Conservation (phyloP, 2,113 vertebrate species). For the Notarius quadriscutis region DNA sequence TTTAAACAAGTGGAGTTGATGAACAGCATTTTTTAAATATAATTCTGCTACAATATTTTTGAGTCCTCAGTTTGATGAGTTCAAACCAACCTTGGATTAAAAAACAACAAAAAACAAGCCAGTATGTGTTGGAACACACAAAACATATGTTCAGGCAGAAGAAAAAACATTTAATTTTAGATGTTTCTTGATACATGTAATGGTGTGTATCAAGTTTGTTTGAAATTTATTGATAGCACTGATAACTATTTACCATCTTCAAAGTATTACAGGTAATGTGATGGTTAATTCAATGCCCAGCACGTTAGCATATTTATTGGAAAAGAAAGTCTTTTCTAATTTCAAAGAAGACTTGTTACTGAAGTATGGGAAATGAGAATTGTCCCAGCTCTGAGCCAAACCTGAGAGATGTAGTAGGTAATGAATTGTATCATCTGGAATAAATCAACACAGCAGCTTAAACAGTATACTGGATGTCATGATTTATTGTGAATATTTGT, state of each 20-base stretch:
- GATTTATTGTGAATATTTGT: neutral
- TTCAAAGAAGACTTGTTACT: neutral
- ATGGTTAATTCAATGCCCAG: neutral
- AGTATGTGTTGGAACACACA: neutral
- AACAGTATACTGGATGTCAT: neutral
- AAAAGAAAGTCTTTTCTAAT: neutral
- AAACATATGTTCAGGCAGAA: neutral
- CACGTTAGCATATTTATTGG: neutral
- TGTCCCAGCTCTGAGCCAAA: neutral
- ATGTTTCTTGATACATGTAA: neutral
- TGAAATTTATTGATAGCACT: neutral
- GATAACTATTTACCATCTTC: neutral
- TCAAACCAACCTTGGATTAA: neutral
- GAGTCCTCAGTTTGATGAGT: neutral
- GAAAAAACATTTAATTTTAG: neutral
- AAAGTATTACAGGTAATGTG: neutral
- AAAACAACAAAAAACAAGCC: neutral
- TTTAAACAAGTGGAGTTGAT: neutral
- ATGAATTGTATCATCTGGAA: neutral
- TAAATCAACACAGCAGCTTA: neutral
- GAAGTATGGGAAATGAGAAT: neutral
- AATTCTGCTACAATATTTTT: neutral
- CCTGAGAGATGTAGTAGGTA: neutral
- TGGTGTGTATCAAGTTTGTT: neutral
- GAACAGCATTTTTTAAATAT: too few relatives aligned